These are phyloP conservation scores for Tinea trinotella DNA, from an alignment of 2,888 invertebrate species.

Conservation along the genomic window DNA sequence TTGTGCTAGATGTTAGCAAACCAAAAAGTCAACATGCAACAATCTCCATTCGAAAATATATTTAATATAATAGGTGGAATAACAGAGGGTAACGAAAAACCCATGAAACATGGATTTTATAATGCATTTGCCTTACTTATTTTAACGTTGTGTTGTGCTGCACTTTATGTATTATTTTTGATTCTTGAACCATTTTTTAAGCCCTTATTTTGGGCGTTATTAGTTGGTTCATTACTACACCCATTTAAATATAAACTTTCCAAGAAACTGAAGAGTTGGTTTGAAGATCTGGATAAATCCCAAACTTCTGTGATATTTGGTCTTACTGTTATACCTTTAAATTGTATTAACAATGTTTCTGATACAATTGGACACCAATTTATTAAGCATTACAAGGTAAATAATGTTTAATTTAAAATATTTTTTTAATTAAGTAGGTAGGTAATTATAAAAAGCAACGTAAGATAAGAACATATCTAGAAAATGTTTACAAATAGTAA, in stretches of 20 bases:
- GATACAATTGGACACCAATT: constrained; percentile 81
- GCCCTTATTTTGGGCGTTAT: constrained; percentile 94
- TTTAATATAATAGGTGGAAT: constrained; percentile 78
- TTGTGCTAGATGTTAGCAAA: constrained; percentile 1
- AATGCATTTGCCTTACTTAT: constrained; percentile 88
- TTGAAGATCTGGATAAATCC: constrained; percentile 77
- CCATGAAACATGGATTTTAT: constrained; percentile 92
- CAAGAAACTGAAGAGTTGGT: constrained; percentile 84
- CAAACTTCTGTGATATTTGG: constrained; percentile 76
- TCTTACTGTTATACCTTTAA: constrained; percentile 78
- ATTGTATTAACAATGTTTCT: constrained; percentile 81
- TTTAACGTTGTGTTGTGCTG: constrained; percentile 77
- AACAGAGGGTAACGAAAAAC: constrained; percentile 86
- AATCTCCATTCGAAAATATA: constrained; percentile 77
- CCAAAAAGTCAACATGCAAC: constrained; percentile 29
- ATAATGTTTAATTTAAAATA: not conserved
- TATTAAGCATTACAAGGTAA: constrained; percentile 73
- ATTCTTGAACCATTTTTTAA: constrained; percentile 93
- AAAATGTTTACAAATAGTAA: too few species aligned
- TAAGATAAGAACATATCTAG: too few species aligned
- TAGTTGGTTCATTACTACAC: constrained; percentile 97
- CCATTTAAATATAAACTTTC: constrained; percentile 91
- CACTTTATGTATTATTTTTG: constrained; percentile 84
- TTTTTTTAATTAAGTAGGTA: too few species aligned
- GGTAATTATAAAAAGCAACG: too few species aligned